phyloP scores from a whole-genome alignment of 2,113 vertebrate species.

The Pseudolaguvia tuberculata region DNA sequence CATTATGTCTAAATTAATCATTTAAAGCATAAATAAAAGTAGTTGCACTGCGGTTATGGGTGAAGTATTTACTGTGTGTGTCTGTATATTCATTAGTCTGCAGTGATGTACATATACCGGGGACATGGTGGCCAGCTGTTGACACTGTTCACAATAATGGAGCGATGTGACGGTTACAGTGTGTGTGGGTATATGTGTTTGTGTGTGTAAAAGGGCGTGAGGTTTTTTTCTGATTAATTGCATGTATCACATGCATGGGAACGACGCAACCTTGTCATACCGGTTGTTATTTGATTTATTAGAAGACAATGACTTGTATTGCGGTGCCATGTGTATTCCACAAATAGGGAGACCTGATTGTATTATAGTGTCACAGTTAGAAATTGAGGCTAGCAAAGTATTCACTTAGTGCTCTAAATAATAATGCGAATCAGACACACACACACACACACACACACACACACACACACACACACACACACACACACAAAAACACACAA shows the following conservation, averaged over 20 bases:
- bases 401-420: constrained; percentile 6
- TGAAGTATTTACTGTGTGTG: background rate
- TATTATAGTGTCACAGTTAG: background rate
- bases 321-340: background rate
- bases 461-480: too few species aligned
- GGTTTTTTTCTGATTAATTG: constrained; percentile 10
- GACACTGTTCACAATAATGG: constrained; percentile 23
- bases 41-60: background rate
- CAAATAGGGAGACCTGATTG: background rate
- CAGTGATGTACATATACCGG: background rate
- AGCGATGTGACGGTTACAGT: background rate
- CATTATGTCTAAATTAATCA: constrained; percentile 3
- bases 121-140: constrained; percentile 27
- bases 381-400: constrained; percentile 11
- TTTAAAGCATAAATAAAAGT: constrained; percentile 22
- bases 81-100: constrained; percentile 20
- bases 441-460: background rate
- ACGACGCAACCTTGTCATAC: constrained; percentile 16
- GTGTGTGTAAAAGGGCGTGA: background rate
- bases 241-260: background rate
- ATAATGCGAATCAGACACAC: background rate
- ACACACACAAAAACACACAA: too few species aligned
- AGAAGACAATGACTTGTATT: constrained; percentile 12
- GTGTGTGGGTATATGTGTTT: constrained; percentile 9
- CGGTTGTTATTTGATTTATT: constrained; percentile 17